Percentiles rank a stretch among this genome's conserved stretches.
phyloP scores from a whole-genome alignment of 2,888 invertebrate species.

The Polylopha cassiicola region DNA sequence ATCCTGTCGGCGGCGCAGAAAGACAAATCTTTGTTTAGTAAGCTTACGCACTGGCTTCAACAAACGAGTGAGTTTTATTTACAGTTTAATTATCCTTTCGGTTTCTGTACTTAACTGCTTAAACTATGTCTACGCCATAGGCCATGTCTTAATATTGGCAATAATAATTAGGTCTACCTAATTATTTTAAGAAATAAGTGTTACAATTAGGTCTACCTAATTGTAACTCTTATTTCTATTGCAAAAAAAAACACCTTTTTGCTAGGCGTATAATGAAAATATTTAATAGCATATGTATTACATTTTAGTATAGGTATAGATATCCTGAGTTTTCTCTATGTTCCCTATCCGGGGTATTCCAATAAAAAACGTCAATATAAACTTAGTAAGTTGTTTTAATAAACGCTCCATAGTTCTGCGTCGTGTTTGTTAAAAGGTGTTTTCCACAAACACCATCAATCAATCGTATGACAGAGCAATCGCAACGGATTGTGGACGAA shows the following conservation, averaged over 20 bases:
- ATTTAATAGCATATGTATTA: too few species aligned
- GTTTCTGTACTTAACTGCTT: conserved; percentile 27
- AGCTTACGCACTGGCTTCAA: conserved; percentile 29
- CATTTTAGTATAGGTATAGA: too few species aligned
- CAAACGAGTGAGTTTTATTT: conserved; percentile 15
- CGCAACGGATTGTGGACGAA: conserved; percentile 42
- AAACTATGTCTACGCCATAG: conserved; percentile 13
- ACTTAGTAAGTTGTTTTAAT: background rate
- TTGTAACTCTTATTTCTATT: too few species aligned
- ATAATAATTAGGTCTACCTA: too few species aligned
- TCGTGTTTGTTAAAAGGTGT: conserved; percentile 35
- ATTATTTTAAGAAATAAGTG: too few species aligned
- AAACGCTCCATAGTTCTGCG: conserved; percentile 11
- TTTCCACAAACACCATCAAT: conserved; percentile 49
- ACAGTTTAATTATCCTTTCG: conserved; percentile 17
- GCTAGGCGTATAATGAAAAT: too few species aligned
- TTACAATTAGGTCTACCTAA: too few species aligned
- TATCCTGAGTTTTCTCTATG: too few species aligned
- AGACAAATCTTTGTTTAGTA: conserved; percentile 32
- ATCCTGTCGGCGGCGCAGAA: conserved; percentile 25
- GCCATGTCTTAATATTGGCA: too few species aligned
- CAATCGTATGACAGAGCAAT: conserved; percentile 48
- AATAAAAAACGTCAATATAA: too few species aligned
- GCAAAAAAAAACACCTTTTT: too few species aligned
- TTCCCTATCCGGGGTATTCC: too few species aligned